Base-by-base conservation (phyloP, 1,140 invertebrate species). In the Saccostrea glomerata region DNA sequence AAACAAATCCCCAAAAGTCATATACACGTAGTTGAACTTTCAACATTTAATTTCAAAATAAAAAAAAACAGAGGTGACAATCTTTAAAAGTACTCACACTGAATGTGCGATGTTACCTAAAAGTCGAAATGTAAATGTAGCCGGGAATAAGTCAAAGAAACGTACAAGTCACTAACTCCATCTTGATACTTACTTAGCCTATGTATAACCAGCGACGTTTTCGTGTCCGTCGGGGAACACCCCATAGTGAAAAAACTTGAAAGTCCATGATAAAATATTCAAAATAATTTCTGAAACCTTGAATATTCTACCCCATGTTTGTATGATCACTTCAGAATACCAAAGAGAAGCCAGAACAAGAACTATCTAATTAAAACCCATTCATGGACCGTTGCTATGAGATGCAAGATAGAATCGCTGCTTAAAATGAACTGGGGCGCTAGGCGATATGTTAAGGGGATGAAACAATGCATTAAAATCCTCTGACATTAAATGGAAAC, bases 381-480 rank as follows among this genome's bases (percentile, higher is more conserved):
- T 73, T 73, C n/a, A 36, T 15, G 36, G 70, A 25, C 23, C n/a
- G 70, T 73, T 73, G 70, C 70, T 73, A 73, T 73, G 70, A 73
- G n/a, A 73, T 73, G 23, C 15, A 73, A 25, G 70, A 73, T 73
- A 73, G 70, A 73, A 73, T 73, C 70, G 23, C 70, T 36, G 23
- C 23, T 36, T 73, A 73, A 20, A 73, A 73, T 30, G 70, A 73
- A 73, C 15, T 12, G 70, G 36, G 70, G 70, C 30, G 25, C 70
- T 73, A 73, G 70, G 70, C 9, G 70, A 73, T 30, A 9, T 9
- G 25, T 9, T 4, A 15, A n/a, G 70, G 23, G 70, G 70, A 73
- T 73, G 70, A 73, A 73, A 73, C 70, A 73, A 73, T 73, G 70
- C 70, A 73, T 73, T 73, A 73, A 73, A 73, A 73, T 73, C 30